A percentile compares a stretch with the other conserved stretches of the same genome.
Evolutionary conservation across 2,888 invertebrate species (phyloP).

Genomic region (Adela reaumurella): DNA sequence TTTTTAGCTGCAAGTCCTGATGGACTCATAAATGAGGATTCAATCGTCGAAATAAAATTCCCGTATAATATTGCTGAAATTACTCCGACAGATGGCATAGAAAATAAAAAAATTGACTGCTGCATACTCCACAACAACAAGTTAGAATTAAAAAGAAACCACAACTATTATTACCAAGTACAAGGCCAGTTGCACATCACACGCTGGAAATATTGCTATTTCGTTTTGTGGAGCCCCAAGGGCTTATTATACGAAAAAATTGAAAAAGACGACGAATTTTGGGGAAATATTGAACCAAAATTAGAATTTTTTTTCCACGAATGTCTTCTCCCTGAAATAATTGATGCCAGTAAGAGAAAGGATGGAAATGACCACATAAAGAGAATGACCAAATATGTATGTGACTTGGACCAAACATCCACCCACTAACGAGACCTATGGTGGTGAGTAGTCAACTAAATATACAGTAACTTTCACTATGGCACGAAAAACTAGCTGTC

Average conservation of each 20-base stretch:
- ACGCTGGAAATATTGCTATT: slow-evolving; percentile 4
- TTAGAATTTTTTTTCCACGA: no score
- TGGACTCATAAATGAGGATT: slow-evolving; percentile 1
- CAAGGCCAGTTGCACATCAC: slow-evolving; percentile 9
- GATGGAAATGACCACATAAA: no score
- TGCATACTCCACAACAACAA: neutral
- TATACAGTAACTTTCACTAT: no score
- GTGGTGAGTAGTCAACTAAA: no score
- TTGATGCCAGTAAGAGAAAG: no score
- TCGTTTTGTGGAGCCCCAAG: slow-evolving; percentile 4
- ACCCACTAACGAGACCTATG: no score
- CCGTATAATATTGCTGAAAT: slow-evolving; percentile 4
- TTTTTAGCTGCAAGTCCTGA: slow-evolving; percentile 8
- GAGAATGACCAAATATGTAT: no score
- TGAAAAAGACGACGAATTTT: no score
- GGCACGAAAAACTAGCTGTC: no score
- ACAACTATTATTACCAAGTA: slow-evolving; percentile 7
- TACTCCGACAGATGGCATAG: slow-evolving; percentile 3
- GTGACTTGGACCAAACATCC: no score
- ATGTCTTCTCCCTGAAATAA: no score
- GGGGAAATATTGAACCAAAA: no score
- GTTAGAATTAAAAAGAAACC: slow-evolving; percentile 5
- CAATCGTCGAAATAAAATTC: slow-evolving; percentile 8
- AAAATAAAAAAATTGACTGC: slow-evolving; percentile 2
- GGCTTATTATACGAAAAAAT: slow-evolving; percentile 3